phyloP scores from a whole-genome alignment of 2,888 invertebrate genomes.

The Drosophila percnosoma region DNA sequence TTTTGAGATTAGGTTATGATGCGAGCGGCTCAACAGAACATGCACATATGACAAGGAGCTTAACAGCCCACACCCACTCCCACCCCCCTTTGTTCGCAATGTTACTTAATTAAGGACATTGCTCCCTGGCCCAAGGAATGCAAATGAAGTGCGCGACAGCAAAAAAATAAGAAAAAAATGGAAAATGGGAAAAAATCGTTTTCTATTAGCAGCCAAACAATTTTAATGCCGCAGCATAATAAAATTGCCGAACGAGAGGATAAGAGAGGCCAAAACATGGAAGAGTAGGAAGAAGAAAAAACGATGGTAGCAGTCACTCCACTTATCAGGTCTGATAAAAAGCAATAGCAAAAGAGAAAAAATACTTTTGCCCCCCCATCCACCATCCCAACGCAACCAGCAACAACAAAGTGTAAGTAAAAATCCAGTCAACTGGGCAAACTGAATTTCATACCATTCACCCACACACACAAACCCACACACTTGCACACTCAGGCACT shows the following conservation, averaged over 20 bases:
- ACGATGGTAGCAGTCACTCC: slow-evolving; percentile 34
- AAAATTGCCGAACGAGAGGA: slow-evolving; percentile 49
- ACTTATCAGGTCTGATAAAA: slow-evolving; percentile 77
- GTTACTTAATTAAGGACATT: slow-evolving; percentile 75
- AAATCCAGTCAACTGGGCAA: slow-evolving; percentile 71
- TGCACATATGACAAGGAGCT: slow-evolving; percentile 66
- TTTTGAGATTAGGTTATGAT: slow-evolving; percentile 70
- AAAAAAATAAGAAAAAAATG: not conserved
- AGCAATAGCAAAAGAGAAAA: slow-evolving; percentile 69
- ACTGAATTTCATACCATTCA: slow-evolving; percentile 64
- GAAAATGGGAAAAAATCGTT: slow-evolving; percentile 55
- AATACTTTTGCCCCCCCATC: slow-evolving; percentile 49
- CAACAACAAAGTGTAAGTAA: slow-evolving; percentile 67
- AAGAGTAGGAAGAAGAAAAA: not conserved
- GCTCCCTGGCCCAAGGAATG: slow-evolving; percentile 69
- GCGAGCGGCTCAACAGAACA: slow-evolving; percentile 49
- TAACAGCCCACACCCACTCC: slow-evolving; percentile 6
- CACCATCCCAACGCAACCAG: slow-evolving; percentile 24
- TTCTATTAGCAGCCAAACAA: slow-evolving; percentile 76
- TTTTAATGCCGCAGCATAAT: slow-evolving; percentile 72
- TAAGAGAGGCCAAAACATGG: not conserved
- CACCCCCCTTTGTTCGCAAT: slow-evolving; percentile 1
- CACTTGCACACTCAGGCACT: slow-evolving; percentile 12
- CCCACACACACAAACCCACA: slow-evolving; percentile 22
- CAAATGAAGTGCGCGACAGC: slow-evolving; percentile 64